These are phyloP conservation scores for Chionodraco myersi DNA, from an alignment of 2,113 vertebrate genomes.

Conservation along the genomic window DNA sequence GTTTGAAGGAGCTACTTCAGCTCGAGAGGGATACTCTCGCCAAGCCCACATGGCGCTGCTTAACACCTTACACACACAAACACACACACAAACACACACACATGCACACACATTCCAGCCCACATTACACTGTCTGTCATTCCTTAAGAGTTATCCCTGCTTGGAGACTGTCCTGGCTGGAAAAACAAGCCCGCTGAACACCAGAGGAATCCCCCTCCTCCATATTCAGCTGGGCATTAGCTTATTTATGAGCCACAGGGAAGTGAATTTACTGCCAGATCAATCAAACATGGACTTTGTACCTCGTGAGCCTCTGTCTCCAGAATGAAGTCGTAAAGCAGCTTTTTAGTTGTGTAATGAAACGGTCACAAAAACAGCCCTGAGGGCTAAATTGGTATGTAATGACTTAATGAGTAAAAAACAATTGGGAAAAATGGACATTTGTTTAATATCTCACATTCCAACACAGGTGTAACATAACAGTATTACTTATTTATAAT, in stretches of 20 bases:
- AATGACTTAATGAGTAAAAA: constrained; percentile 67
- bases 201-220: constrained; percentile 74
- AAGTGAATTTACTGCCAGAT: constrained; percentile 80
- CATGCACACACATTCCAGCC: constrained; percentile 70
- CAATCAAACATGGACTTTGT: constrained; percentile 76
- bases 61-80: constrained; percentile 70
- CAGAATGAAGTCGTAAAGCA: constrained; percentile 76
- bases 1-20: constrained; percentile 91
- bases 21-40: constrained; percentile 76
- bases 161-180: constrained; percentile 75
- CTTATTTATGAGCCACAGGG: constrained; percentile 80
- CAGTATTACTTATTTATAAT: background rate
- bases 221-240: constrained; percentile 79
- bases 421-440: background rate
- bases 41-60: constrained; percentile 80
- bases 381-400: constrained; percentile 69
- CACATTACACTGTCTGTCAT: constrained; percentile 78
- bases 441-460: constrained; percentile 15
- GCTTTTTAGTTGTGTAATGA: constrained; percentile 74
- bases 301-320: constrained; percentile 66
- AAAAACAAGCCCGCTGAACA: constrained; percentile 74
- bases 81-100: constrained; percentile 37
- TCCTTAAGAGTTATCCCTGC: constrained; percentile 80
- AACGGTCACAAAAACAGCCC: constrained; percentile 72
- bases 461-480: constrained; percentile 29